Base-by-base conservation (phyloP, 2,888 invertebrate genomes). In the Norana najaformis region DNA sequence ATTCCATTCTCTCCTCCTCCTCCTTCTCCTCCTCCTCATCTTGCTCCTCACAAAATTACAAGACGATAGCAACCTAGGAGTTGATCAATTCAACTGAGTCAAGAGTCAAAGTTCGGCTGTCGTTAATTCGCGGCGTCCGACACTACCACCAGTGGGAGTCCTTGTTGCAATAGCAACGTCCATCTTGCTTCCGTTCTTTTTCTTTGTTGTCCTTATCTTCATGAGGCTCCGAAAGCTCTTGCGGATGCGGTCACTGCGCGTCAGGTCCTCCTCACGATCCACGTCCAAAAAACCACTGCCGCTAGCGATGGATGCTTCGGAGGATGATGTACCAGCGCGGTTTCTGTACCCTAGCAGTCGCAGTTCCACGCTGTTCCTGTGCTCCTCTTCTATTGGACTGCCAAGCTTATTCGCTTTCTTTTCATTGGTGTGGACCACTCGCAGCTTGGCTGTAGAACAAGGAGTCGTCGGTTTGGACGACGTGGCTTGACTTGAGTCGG, bases 181-280 rank as follows among this genome's bases (percentile, higher is more conserved):
- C 30, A n/a, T 11, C 69, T 69, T 69, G n/a, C 36, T 36, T 14
- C 20, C 85, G 8, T 16, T 23, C 85, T 35, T 35, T 37, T 20
- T 85, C 85, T 37, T 37, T 35, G 34, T 83, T 20, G 83, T 83
- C 36, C 30, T 89, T 34, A 89, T 89, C 23, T 88, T 91, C 83
- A 92, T 91, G 89, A 92, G 90, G 34, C 92, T 92, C 37, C 92
- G 36, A 35, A 92, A 69, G 88, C 92, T 92, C 89, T 92, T 92
- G 20, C 92, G 89, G 34, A 92, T 91, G 88, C 92, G 92, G 38
- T 89, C 90, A 35, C 91, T 90, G 34, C 92, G 82, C 1, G 91
- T 90, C 88, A 92, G 89, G 39, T 92, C 92, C 30, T 92, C 92
- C 69, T 69, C 37, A 18, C 47, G 41, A 34, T 37, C 82, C 47